Evolutionary conservation across 2,888 invertebrate species (phyloP).

Genomic region (Spodoptera picta): DNA sequence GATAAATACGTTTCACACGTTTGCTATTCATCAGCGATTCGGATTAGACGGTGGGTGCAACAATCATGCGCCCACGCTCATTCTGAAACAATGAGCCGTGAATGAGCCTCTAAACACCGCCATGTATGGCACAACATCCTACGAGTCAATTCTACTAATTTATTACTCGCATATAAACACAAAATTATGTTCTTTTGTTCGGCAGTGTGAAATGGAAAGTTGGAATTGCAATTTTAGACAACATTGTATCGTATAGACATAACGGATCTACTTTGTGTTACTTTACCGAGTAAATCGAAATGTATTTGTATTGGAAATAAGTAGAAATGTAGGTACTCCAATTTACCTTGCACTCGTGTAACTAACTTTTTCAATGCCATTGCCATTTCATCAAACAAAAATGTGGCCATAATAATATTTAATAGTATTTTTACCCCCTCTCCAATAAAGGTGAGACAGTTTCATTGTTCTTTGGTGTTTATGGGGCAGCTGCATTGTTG

Average conservation of each 20-base stretch:
- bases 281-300: not conserved
- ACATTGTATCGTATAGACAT: conserved; percentile 21
- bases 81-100: conserved; percentile 75
- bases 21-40: conserved; percentile 75
- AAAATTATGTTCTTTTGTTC: conserved; percentile 50
- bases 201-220: conserved; percentile 53
- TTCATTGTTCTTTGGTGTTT: conserved; percentile 18
- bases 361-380: not conserved
- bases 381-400: conserved; percentile 2
- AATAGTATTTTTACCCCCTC: conserved; percentile 6
- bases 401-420: not conserved
- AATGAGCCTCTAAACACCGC: conserved; percentile 69
- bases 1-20: conserved; percentile 77
- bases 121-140: conserved; percentile 70
- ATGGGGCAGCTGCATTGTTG: conserved; percentile 36
- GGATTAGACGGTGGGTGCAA: conserved; percentile 79
- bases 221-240: conserved; percentile 29
- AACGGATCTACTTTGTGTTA: conserved; percentile 1
- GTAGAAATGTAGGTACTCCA: too few species aligned
- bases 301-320: not conserved
- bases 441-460: conserved; percentile 10
- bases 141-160: conserved; percentile 69
- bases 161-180: conserved; percentile 56
- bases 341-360: too few species aligned
- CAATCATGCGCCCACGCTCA: conserved; percentile 76